Evolutionary conservation across 2,113 vertebrate species (phyloP), one percentile per base, ranked within the genome.

Genomic region (Apistogramma diplotaenia): DNA sequence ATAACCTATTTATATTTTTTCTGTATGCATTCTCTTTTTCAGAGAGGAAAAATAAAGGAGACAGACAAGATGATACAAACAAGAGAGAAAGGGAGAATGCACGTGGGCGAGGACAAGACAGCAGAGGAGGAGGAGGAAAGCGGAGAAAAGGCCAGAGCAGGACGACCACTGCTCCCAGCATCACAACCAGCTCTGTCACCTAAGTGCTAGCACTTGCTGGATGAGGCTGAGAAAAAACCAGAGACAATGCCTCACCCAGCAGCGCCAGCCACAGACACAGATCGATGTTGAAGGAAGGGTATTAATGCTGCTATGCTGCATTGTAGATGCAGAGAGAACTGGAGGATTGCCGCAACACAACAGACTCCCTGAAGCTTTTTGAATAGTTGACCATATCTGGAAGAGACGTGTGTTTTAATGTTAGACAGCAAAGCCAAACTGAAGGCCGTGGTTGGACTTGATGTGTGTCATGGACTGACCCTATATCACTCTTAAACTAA

Each of bases 131-230:
- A 15, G 78, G 93, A 18, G 85, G 93, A 76, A 96, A 91, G 90
- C 96, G 92, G 79, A 96, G 90, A 89, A 97, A 95, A 92, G 92
- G 93, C 75, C 95, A 92, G 80, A 95, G 94, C 83, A 90, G 92
- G 85, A 95, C 93, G 59, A 96, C 96, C 4, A 85, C 49, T 5
- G 83, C 87, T 35, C 93, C 96, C 0, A 25, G 74, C 11, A 91
- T 95, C 3, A 89, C 96, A 8, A 72, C 93, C 1, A 95, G 95
- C 89, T 94, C 94, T 70, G 85, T 95, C 91, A 96, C 95, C 91
- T 97, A 97, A 94, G 87, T n/a, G 19, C 54, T 37, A 33, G 46
- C 1, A 16, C 21, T 62, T 75, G 75, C 78, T 82, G 78, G 85
- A 71, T 58, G 87, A 23, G 75, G 88, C 76, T 13, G 33, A 78